A percentile compares a stretch with the other conserved stretches of the same genome.
Conservation (phyloP, 2,797 vertebrate genomes). For the Karalla daura region DNA sequence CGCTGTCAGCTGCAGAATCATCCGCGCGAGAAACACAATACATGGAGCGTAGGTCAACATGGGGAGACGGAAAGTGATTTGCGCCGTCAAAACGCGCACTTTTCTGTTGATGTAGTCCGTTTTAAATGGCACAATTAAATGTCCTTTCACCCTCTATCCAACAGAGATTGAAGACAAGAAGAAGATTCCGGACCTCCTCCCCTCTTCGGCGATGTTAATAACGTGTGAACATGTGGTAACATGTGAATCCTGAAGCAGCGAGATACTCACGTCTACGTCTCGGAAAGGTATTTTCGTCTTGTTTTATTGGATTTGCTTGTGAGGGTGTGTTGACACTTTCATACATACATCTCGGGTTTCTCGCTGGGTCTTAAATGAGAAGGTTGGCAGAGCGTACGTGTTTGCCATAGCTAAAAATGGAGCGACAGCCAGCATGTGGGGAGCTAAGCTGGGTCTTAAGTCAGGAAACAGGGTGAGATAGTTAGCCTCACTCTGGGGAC, state of each 20-base stretch:
- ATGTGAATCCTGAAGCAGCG: slow-evolving; percentile 69
- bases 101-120: background rate
- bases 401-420: background rate
- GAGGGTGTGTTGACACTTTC: background rate
- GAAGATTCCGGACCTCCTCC: slow-evolving; percentile 42
- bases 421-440: background rate
- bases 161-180: slow-evolving; percentile 32
- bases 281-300: slow-evolving; percentile 55
- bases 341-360: background rate
- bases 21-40: too few relatives aligned
- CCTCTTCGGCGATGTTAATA: slow-evolving; percentile 50
- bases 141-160: background rate
- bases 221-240: slow-evolving; percentile 62
- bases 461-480: background rate
- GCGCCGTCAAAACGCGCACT: background rate
- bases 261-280: slow-evolving; percentile 47
- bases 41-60: too few relatives aligned
- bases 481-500: too few relatives aligned
- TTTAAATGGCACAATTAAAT: background rate
- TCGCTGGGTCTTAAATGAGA: background rate
- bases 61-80: background rate
- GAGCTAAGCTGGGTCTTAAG: background rate
- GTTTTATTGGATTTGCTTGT: background rate
- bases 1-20: slow-evolving; percentile 19
- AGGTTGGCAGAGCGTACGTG: too few relatives aligned